These are phyloP conservation scores for Euproctis similis DNA, from an alignment of 2,888 invertebrate species.

Conservation along the genomic window DNA sequence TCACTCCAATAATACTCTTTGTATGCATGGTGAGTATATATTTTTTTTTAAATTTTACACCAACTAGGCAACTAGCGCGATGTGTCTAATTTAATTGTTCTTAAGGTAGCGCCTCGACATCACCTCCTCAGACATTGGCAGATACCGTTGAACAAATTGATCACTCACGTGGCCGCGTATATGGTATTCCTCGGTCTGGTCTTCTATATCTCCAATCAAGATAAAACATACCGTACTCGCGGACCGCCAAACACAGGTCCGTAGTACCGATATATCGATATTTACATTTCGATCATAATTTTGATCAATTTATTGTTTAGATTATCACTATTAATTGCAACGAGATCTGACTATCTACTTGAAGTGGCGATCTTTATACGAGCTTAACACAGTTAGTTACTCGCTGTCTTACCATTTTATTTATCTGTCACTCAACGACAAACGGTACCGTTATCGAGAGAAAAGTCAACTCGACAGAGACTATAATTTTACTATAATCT, in stretches of 20 bases:
- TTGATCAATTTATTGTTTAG: constrained; percentile 33
- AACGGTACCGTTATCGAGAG: constrained; percentile 3
- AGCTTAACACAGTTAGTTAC: constrained; percentile 11
- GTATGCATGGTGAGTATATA: constrained; percentile 41
- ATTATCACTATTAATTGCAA: constrained; percentile 35
- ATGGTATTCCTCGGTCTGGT: constrained; percentile 79
- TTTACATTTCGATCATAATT: constrained; percentile 23
- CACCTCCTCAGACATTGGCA: constrained; percentile 68
- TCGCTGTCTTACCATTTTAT: constrained; percentile 5
- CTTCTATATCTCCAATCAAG: constrained; percentile 76
- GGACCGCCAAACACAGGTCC: constrained; percentile 77
- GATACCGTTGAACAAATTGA: constrained; percentile 82
- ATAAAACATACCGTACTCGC: constrained; percentile 72
- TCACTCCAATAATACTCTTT: constrained; percentile 46
- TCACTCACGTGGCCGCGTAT: constrained; percentile 80
- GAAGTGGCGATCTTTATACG: constrained; percentile 18
- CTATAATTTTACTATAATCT: constrained; percentile 1
- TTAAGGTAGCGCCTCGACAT: constrained; percentile 49
- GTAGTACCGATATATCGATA: no score
- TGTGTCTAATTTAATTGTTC: constrained; percentile 28
- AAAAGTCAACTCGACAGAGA: constrained; percentile 1
- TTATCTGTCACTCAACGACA: constrained; percentile 5
- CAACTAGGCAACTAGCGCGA: constrained; percentile 7
- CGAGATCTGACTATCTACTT: constrained; percentile 17
- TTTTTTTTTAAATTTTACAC: constrained; percentile 13